These are phyloP conservation scores for Maniola jurtina DNA, from an alignment of 1,140 invertebrate genomes.

Conservation along the genomic window DNA sequence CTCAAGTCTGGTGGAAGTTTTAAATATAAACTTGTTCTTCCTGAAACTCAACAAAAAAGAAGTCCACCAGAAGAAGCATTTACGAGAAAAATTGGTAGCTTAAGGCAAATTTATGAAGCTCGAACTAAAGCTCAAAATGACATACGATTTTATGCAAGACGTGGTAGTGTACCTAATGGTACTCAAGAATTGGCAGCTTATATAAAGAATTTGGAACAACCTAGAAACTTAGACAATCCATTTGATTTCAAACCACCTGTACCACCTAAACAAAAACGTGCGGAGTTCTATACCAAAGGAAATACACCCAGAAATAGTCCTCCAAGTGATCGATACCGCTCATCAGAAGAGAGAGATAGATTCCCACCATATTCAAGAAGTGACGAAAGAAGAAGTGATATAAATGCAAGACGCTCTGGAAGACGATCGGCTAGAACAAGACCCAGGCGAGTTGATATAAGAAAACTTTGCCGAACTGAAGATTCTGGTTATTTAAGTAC, in stretches of 20 bases:
- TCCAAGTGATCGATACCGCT: conserved; percentile 52
- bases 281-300: conserved; percentile 49
- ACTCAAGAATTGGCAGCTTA: conserved; percentile 49
- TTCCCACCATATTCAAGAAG: conserved; percentile 50
- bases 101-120: conserved; percentile 89
- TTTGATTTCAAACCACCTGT: conserved; percentile 68
- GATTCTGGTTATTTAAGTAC: conserved; percentile 86
- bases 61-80: conserved; percentile 54
- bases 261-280: conserved; percentile 78
- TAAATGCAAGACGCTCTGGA: conserved; percentile 61
- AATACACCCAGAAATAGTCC: conserved; percentile 51
- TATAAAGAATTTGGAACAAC: conserved; percentile 50
- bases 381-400: conserved; percentile 41
- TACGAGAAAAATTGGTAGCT: conserved; percentile 81
- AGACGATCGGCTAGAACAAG: conserved; percentile 63
- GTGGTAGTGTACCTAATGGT: conserved; percentile 53
- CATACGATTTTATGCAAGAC: conserved; percentile 51
- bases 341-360: conserved; percentile 60
- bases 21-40: conserved; percentile 62
- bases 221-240: conserved; percentile 43
- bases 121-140: conserved; percentile 69
- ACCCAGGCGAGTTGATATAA: conserved; percentile 65
- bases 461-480: conserved; percentile 74
- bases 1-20: conserved; percentile 82
- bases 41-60: conserved; percentile 37